Conservation (phyloP, 2,888 invertebrate genomes). For the Dryobota labecula region DNA sequence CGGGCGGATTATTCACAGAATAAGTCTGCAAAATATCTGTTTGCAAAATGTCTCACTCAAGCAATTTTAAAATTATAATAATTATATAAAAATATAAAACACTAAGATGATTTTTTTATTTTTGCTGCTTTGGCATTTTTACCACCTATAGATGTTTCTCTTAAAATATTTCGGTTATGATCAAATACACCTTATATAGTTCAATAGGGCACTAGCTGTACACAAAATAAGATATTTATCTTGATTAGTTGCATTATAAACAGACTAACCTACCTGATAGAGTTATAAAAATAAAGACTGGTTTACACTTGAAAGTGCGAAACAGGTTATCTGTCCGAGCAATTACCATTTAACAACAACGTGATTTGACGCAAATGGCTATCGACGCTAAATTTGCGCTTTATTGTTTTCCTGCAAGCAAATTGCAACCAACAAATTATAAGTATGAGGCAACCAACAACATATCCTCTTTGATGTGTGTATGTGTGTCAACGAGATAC, state of each 20-base stretch:
- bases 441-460: conserved; percentile 55
- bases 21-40: too few relatives aligned
- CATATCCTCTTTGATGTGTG: conserved; percentile 40
- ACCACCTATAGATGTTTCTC: too few relatives aligned
- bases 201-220: conserved; percentile 5
- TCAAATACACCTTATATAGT: too few relatives aligned
- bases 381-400: conserved; percentile 69
- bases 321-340: conserved; percentile 77
- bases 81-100: too few relatives aligned
- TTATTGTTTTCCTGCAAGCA: conserved; percentile 71
- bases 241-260: conserved; percentile 50
- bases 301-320: conserved; percentile 79
- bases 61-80: too few relatives aligned
- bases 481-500: conserved; percentile 62
- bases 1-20: too few relatives aligned
- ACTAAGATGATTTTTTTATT: too few relatives aligned
- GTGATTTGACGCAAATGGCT: conserved; percentile 73
- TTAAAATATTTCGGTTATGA: too few relatives aligned
- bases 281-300: conserved; percentile 75
- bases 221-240: conserved; percentile 18
- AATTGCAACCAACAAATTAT: conserved; percentile 64
- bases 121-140: too few relatives aligned
- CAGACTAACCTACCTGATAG: conserved; percentile 54
- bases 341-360: conserved; percentile 79
- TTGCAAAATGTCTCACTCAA: too few relatives aligned